Evolutionary conservation across 2,113 vertebrate genomes (phyloP), one percentile per base, ranked within the genome.

Genomic region (Geothlypis trichas): DNA sequence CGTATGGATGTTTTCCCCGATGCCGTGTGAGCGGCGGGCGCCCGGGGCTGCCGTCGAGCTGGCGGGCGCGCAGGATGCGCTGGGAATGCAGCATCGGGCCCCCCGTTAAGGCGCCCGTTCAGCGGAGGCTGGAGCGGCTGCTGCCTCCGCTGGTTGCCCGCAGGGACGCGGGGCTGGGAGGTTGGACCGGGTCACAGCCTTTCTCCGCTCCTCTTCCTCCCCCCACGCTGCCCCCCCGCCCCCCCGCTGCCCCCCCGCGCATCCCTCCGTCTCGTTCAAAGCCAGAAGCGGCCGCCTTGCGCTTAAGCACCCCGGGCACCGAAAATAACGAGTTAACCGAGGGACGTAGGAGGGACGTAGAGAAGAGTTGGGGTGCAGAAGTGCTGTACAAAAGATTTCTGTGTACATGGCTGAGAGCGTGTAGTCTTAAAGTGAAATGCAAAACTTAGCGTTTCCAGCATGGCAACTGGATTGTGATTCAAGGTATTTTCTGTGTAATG

Each of bases 351-450:
- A 97, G 94, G 96, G 96, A 94, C 95, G 21, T 47, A 72, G 91
- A 31, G 93, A 72, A 89, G 96, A 97, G 91, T 96, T 95, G 95
- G 96, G 95, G 95, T 96, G 93, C 96, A 96, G 94, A 93, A 95
- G 93, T 90, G 84, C 91, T 68, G 94, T 87, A 96, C 95, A 96
- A 97, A 96, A 95, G 94, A 96, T 96, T 95, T 91, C 91, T 96
- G 91, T 96, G 91, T 97, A 87, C 91, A 85, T 69, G 93, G 89
- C 89, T 87, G 89, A 62, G 84, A 91, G 82, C 79, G 23, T 77
- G 88, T 37, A 91, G 90, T 74, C 96, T 97, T 97, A 97, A 97
- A 97, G 96, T 84, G 95, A 96, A 96, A 97, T 89, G 85, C 95
- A 94, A 94, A 97, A 96, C 86, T 96, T 93, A 87, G 42, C 39